These are phyloP conservation scores for Scrobipalpa atriplicella DNA, from an alignment of 2,888 invertebrate genomes.

Conservation along the genomic window DNA sequence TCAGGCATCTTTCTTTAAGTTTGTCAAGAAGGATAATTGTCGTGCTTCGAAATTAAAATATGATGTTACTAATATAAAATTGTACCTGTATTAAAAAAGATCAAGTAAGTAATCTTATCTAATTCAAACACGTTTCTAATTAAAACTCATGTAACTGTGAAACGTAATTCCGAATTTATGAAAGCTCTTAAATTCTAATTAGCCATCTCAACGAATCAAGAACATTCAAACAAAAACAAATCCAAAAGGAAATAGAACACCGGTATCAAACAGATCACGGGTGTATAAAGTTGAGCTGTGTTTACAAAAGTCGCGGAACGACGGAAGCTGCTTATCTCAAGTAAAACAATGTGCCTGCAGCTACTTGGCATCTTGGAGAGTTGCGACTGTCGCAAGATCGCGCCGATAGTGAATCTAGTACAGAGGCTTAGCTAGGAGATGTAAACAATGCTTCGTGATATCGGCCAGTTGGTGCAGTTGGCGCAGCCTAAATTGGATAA, in stretches of 20 bases:
- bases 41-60: no score
- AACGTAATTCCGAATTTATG: neutral
- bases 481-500: neutral
- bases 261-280: slow-evolving; percentile 1
- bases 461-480: neutral
- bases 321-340: slow-evolving; percentile 58
- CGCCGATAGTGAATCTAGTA: slow-evolving; percentile 26
- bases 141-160: neutral
- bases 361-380: slow-evolving; percentile 25
- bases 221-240: slow-evolving; percentile 1
- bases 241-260: neutral
- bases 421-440: neutral
- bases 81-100: no score
- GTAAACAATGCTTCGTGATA: slow-evolving; percentile 9
- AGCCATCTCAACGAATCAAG: neutral
- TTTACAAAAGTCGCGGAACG: slow-evolving; percentile 40
- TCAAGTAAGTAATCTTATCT: no score
- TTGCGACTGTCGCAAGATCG: slow-evolving; percentile 27
- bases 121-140: neutral
- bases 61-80: no score
- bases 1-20: no score
- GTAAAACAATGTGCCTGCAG: slow-evolving; percentile 44
- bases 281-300: slow-evolving; percentile 45
- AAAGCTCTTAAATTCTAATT: neutral
- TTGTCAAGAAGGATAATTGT: no score